Base-by-base conservation (phyloP, 2,113 vertebrate species). In the Piaya cayana region DNA sequence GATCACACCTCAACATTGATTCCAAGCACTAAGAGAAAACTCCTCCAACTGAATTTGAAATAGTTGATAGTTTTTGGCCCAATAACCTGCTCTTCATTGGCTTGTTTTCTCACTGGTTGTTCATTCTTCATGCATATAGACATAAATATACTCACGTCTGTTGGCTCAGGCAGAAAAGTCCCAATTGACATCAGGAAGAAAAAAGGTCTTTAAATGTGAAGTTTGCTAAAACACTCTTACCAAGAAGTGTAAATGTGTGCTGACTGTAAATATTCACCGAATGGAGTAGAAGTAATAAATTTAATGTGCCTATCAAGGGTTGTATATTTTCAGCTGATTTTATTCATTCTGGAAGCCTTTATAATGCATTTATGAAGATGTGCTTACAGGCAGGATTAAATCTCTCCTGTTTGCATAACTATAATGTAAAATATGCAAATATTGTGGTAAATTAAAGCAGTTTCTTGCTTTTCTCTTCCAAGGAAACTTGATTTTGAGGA, bases 281-380 rank as follows among this genome's bases (percentile, higher is more conserved):
- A 91, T 78, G 42, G 60, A 60, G 60, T 58, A 91, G 49, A 82
- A 89, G 80, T 85, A 86, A 95, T 95, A 95, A 95, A 96, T 93
- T 58, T 93, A 5, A 86, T 85, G 69, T 89, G 72, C 49, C 77
- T 95, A 93, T 69, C 55, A 92, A 95, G 50, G 63, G 82, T 69
- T 82, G 69, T 91, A 94, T 95, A 92, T 92, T 94, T 91, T 71
- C 42, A 50, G 74, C 70, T 82, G 88, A 90, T 95, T 96, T 97
- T 95, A 82, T 82, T 90, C 15, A 96, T 95, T 77, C 88, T 93
- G 56, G 71, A 67, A 86, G 65, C 56, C 65, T 90, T 91, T 96
- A 87, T 76, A 94, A 72, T 30, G 12, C 56, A 58, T 84, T 96
- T 93, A 86, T 88, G 64, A 90, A 91, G 86, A 63, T 25, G 26